phyloP scores from a whole-genome alignment of 2,797 vertebrate genomes.

The Lycodopsis pacificus region DNA sequence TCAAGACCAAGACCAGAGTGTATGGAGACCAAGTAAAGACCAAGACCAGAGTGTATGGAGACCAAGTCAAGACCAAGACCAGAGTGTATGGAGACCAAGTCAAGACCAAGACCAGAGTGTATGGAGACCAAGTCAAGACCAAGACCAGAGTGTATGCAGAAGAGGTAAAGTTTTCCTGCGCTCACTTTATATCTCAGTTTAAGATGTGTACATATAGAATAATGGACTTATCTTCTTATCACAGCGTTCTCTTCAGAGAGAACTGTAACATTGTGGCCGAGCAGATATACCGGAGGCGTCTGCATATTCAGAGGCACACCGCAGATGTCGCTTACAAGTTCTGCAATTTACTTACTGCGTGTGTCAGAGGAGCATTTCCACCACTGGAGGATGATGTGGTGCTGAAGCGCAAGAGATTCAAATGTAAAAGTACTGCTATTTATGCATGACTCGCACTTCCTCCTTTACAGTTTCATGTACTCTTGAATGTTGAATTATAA shows the following conservation, averaged over 20 bases:
- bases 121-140: too few species aligned
- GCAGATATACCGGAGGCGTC: background rate
- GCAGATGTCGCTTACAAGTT: background rate
- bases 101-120: too few species aligned
- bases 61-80: too few species aligned
- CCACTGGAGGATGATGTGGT: background rate
- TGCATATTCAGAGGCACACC: background rate
- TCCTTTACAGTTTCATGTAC: slow-evolving; percentile 22
- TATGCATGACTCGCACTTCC: slow-evolving; percentile 37
- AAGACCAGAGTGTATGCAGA: background rate
- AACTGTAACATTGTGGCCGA: background rate
- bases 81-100: too few species aligned
- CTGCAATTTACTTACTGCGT: slow-evolving; percentile 11
- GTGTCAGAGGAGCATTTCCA: background rate
- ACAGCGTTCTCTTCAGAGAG: background rate
- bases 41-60: too few species aligned
- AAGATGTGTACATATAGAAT: too few species aligned
- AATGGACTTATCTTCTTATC: too few species aligned
- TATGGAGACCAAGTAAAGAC: too few species aligned
- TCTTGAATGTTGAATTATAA: background rate
- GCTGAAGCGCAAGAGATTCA: background rate
- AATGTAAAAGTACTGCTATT: background rate
- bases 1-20: too few species aligned
- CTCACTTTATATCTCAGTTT: too few species aligned
- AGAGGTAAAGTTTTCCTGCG: too few species aligned